phyloP scores from a whole-genome alignment of 2,888 invertebrate genomes.

The Balanococcus diminutus region DNA sequence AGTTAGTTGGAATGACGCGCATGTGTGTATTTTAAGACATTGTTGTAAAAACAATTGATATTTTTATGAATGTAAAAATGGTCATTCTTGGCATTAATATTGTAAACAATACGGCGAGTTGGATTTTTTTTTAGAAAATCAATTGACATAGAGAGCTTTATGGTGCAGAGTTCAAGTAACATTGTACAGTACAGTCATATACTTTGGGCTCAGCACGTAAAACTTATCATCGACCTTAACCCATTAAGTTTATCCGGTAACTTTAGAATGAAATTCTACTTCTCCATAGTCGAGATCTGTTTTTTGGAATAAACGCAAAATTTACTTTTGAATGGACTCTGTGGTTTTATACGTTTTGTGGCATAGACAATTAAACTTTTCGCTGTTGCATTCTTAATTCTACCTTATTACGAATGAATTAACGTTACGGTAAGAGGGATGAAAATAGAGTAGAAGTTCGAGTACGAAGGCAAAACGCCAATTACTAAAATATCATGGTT shows the following conservation, averaged over 20 bases:
- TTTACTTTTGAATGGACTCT: constrained; percentile 19
- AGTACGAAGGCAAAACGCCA: constrained; percentile 39
- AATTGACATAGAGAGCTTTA: background rate
- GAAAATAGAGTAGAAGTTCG: background rate
- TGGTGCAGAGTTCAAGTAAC: background rate
- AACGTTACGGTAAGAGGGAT: constrained; percentile 20
- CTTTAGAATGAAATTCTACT: background rate
- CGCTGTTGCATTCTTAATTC: constrained; percentile 32
- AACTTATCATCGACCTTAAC: background rate
- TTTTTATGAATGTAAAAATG: background rate
- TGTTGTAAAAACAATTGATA: constrained; percentile 22
- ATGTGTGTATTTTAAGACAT: background rate
- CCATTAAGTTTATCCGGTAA: background rate
- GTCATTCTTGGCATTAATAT: background rate
- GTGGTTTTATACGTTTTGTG: background rate
- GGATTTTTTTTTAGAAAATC: background rate
- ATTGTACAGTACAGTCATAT: background rate
- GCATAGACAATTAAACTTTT: constrained; percentile 37
- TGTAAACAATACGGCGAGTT: background rate
- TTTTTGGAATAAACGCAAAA: constrained; percentile 34
- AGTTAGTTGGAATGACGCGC: background rate
- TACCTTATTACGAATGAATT: constrained; percentile 41
- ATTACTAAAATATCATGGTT: constrained; percentile 35
- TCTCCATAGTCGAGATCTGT: background rate
- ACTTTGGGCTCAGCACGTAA: background rate